Conservation (phyloP, 2,113 vertebrate genomes). For the Mesoclemmys tuberculata region DNA sequence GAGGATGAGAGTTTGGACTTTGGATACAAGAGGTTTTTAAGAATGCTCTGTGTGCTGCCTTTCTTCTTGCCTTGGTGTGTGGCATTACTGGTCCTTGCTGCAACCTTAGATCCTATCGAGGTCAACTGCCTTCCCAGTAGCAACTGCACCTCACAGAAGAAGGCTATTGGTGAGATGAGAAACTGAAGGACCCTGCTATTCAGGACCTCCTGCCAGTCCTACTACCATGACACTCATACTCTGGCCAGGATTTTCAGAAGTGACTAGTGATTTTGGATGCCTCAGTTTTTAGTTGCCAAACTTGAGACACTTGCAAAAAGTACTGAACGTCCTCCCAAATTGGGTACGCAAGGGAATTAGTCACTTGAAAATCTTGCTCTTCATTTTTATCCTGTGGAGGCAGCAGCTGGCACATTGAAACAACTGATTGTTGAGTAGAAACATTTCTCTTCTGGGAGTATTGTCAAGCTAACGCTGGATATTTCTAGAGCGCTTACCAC, state of each 20-base stretch:
- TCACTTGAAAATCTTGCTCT: conserved; percentile 41
- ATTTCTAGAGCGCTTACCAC: neutral
- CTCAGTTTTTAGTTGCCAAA: conserved; percentile 26
- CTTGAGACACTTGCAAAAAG: conserved; percentile 13
- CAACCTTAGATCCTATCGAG: neutral
- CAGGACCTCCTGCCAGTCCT: neutral
- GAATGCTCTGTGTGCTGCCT: neutral
- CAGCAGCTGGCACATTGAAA: conserved; percentile 17
- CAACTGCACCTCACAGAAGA: neutral
- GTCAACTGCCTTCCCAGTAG: neutral
- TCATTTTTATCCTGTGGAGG: conserved; percentile 27
- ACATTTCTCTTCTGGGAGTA: neutral
- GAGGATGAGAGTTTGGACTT: neutral
- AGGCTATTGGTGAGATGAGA: neutral
- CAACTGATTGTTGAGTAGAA: neutral
- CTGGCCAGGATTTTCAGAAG: conserved; percentile 25
- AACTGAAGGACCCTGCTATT: neutral
- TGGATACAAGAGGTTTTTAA: neutral
- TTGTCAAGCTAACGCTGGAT: neutral
- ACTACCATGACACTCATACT: neutral
- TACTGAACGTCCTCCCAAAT: conserved; percentile 9
- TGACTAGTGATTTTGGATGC: conserved; percentile 1
- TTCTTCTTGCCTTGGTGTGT: neutral
- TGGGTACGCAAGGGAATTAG: conserved; percentile 38
- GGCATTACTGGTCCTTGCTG: neutral